Percentiles rank a stretch among this genome's conserved stretches.
These are phyloP conservation scores for Turritopsis dohrnii DNA, from an alignment of 30 jellyfish, hydroid and myxozoan species.

Conservation along the genomic window DNA sequence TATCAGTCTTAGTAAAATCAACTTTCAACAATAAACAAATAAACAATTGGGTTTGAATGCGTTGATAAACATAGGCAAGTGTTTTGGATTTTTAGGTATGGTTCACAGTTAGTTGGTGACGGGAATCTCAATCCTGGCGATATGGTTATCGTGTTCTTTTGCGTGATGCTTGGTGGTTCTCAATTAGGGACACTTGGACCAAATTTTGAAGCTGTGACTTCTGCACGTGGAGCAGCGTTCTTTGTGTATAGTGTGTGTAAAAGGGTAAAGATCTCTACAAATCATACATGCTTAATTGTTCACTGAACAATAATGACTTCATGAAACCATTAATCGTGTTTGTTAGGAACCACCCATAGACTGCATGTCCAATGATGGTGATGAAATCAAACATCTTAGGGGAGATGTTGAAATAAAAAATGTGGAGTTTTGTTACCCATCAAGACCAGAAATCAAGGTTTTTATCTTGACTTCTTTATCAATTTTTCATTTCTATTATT, in stretches of 20 bases:
- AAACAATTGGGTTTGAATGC: not conserved
- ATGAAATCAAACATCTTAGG: slow-evolving; percentile 27
- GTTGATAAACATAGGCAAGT: too few species aligned
- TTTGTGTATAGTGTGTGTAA: slow-evolving; percentile 52
- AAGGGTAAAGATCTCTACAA: slow-evolving; percentile 38
- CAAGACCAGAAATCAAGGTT: slow-evolving; percentile 92
- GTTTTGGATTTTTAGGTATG: slow-evolving; percentile 92
- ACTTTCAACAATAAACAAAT: not conserved
- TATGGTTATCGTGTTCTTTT: slow-evolving; percentile 81
- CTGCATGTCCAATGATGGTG: slow-evolving; percentile 61
- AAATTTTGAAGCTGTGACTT: slow-evolving; percentile 84
- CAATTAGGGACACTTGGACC: slow-evolving; percentile 94
- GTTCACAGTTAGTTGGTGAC: slow-evolving; percentile 60
- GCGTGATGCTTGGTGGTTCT: slow-evolving; percentile 97
- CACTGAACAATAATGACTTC: not conserved
- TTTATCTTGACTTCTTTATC: too few species aligned
- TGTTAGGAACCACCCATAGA: slow-evolving; percentile 70
- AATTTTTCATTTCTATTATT: too few species aligned
- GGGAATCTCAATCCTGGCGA: slow-evolving; percentile 65
- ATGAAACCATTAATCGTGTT: not conserved
- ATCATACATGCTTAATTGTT: too few species aligned
- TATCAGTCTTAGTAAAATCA: too few species aligned
- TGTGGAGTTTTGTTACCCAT: slow-evolving; percentile 71
- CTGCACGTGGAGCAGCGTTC: slow-evolving; percentile 95
- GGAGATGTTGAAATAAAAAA: slow-evolving; percentile 70